phyloP scores from a whole-genome alignment of 1,140 invertebrate genomes.

The Sinonovacula constricta region DNA sequence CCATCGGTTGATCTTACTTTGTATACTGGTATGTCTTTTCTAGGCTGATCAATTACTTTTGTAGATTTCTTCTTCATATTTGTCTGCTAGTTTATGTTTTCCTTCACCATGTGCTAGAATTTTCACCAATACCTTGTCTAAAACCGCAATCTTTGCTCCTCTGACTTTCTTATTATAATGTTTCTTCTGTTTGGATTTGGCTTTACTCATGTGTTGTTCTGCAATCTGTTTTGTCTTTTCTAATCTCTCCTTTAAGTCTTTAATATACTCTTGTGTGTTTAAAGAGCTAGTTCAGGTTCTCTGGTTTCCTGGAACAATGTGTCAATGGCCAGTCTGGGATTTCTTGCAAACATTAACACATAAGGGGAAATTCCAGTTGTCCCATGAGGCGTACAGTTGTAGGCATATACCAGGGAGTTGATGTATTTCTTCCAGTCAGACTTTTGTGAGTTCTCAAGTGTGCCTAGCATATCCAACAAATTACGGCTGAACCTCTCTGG shows the following conservation, averaged over 20 bases:
- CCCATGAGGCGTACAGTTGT: conserved; percentile 5
- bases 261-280: too few relatives aligned
- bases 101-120: neutral
- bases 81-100: conserved; percentile 10
- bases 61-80: conserved; percentile 9
- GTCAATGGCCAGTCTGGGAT: neutral
- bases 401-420: neutral
- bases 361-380: neutral
- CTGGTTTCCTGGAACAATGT: neutral
- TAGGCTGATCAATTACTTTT: conserved; percentile 5
- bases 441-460: neutral
- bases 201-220: neutral
- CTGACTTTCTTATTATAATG: neutral
- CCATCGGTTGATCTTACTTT: neutral
- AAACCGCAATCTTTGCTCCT: neutral
- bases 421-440: too few relatives aligned
- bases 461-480: neutral
- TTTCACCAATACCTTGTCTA: conserved; percentile 3
- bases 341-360: conserved; percentile 1
- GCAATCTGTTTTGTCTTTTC: neutral
- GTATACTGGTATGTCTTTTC: conserved; percentile 4
- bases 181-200: neutral
- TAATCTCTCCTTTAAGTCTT: conserved; percentile 7
- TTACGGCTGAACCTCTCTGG: conserved; percentile 1
- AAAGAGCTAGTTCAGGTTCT: neutral